These are phyloP conservation scores for Coryphaenoides rupestris DNA, from an alignment of 2,113 vertebrate species.

Conservation along the genomic window DNA sequence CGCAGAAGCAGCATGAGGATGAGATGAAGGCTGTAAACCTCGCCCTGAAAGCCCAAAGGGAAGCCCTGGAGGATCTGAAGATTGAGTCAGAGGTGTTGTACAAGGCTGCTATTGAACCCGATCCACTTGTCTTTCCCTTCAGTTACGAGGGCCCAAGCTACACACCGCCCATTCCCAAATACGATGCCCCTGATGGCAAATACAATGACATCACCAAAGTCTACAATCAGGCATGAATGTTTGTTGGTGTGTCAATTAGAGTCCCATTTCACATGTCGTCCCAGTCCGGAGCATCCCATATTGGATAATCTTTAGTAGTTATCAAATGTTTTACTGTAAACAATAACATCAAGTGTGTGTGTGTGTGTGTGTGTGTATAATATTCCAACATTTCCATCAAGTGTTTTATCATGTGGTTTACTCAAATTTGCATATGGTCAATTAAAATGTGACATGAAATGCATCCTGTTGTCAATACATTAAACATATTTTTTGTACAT, in stretches of 20 bases:
- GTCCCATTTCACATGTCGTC: neutral
- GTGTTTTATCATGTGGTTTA: too few relatives aligned
- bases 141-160: conserved; percentile 77
- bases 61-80: conserved; percentile 83
- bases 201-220: conserved; percentile 83
- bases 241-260: conserved; percentile 1
- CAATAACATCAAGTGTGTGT: too few relatives aligned
- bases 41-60: conserved; percentile 78
- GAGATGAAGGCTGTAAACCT: conserved; percentile 72
- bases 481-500: too few relatives aligned
- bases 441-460: too few relatives aligned
- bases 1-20: conserved; percentile 72
- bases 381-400: too few relatives aligned
- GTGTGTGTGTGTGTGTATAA: too few relatives aligned
- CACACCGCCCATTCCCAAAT: conserved; percentile 76
- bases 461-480: too few relatives aligned
- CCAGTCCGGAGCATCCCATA: neutral
- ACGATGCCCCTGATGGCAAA: conserved; percentile 88
- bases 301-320: too few relatives aligned
- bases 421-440: too few relatives aligned
- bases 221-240: conserved; percentile 75
- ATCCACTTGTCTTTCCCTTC: conserved; percentile 79
- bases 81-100: conserved; percentile 83
- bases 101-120: conserved; percentile 77
- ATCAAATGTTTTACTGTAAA: too few relatives aligned